These are phyloP conservation scores for Oncopeltus fasciatus DNA, from an alignment of 1,140 invertebrate genomes.

Conservation along the genomic window DNA sequence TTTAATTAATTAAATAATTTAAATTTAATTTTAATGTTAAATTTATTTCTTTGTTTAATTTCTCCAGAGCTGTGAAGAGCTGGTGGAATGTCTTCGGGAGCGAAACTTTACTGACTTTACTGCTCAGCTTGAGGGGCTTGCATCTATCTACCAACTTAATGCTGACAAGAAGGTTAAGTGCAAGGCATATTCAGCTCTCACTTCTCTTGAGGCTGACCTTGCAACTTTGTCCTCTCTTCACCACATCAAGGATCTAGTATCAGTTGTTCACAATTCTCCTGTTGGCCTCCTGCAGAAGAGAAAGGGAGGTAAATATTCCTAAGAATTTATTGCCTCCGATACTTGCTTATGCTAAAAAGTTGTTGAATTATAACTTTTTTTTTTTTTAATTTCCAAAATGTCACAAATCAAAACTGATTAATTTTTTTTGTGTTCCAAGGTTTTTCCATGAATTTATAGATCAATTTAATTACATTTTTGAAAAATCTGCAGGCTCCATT, in stretches of 20 bases:
- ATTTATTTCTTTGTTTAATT: no score
- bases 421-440: no score
- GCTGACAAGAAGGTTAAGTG: slow-evolving; percentile 88
- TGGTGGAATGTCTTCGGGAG: slow-evolving; percentile 59
- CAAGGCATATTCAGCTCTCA: slow-evolving; percentile 81
- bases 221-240: slow-evolving; percentile 66
- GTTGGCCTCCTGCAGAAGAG: slow-evolving; percentile 66
- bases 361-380: no score
- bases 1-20: no score
- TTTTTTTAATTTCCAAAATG: no score
- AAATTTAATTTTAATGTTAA: no score
- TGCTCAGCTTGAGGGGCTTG: slow-evolving; percentile 76
- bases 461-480: no score
- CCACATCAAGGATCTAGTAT: slow-evolving; percentile 71
- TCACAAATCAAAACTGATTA: neutral
- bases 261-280: slow-evolving; percentile 76
- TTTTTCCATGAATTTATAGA: no score
- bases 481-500: no score
- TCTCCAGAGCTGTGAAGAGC: slow-evolving; percentile 64
- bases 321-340: no score
- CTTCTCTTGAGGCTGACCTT: slow-evolving; percentile 85
- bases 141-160: slow-evolving; percentile 83
- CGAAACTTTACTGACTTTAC: slow-evolving; percentile 89
- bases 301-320: slow-evolving; percentile 49
- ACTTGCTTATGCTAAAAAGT: no score